Evolutionary conservation across 2,888 invertebrate species (phyloP).

Genomic region (Yponomeuta malinellus): DNA sequence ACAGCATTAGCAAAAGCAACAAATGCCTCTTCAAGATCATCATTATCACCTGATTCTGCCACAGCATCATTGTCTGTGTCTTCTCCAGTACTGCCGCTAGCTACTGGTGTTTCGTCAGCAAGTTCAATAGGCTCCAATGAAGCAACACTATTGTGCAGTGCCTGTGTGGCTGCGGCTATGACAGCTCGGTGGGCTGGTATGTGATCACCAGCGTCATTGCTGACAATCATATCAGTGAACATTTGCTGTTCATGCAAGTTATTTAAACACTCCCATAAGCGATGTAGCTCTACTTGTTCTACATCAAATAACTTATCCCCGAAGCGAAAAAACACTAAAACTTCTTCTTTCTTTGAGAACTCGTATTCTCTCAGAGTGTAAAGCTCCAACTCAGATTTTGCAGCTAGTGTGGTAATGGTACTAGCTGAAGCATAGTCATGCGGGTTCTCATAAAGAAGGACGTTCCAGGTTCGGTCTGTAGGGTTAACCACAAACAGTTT

Average conservation of each 20-base stretch:
- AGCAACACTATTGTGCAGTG: not conserved
- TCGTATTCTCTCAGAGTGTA: constrained; percentile 6
- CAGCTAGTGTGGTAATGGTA: not conserved
- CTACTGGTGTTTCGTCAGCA: not conserved
- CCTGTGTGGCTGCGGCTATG: not conserved
- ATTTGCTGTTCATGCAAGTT: not conserved
- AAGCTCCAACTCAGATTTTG: not conserved
- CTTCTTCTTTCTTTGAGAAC: constrained; percentile 1
- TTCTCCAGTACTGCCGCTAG: not conserved
- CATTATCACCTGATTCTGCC: not conserved
- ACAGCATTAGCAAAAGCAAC: not conserved
- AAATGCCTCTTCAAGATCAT: constrained; percentile 2
- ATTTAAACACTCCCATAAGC: not conserved
- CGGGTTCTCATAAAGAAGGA: constrained; percentile 3
- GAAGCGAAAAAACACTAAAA: not conserved
- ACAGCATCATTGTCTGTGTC: not conserved
- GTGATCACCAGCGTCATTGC: not conserved
- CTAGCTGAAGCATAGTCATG: not conserved
- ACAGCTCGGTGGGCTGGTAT: constrained; percentile 2
- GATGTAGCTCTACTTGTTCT: not conserved
- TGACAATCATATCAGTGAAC: constrained; percentile 5
- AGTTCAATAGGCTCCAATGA: not conserved
- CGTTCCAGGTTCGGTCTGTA: not conserved
- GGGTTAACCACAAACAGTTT: not conserved
- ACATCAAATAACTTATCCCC: not conserved